These are phyloP conservation scores for Crotalus tigris DNA, from an alignment of 2,113 vertebrate genomes.

Conservation along the genomic window DNA sequence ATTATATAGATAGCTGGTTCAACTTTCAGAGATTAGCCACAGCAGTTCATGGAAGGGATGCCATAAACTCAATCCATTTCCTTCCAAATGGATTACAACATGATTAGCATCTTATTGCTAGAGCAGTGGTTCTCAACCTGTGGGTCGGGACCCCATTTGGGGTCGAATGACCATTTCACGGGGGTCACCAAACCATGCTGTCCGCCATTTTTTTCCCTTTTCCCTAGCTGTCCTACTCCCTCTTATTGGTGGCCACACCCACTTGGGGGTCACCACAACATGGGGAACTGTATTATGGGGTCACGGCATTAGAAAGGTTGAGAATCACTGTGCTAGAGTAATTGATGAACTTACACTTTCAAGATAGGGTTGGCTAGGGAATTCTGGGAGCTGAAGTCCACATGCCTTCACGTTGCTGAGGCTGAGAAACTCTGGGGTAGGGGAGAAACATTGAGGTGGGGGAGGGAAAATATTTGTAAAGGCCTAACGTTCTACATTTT, in stretches of 20 bases:
- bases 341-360: not conserved
- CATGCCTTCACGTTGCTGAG: not conserved
- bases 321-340: not conserved
- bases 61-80: conserved; percentile 17
- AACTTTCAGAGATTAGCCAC: conserved; percentile 21
- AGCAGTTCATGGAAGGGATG: conserved; percentile 11
- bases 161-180: no score
- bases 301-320: no score
- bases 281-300: no score
- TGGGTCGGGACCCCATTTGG: no score
- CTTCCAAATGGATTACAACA: not conserved
- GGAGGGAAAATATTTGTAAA: not conserved
- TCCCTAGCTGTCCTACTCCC: no score
- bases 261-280: no score
- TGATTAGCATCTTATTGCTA: not conserved
- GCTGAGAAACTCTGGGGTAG: not conserved
- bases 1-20: conserved; percentile 34
- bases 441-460: not conserved
- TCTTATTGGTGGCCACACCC: no score
- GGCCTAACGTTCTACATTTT: not conserved
- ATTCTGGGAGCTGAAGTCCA: not conserved
- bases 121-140: no score
- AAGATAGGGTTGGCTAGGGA: not conserved
- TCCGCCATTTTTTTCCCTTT: no score
- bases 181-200: no score